Conservation (phyloP, 2,113 vertebrate species). For the Tonatia bakeri region DNA sequence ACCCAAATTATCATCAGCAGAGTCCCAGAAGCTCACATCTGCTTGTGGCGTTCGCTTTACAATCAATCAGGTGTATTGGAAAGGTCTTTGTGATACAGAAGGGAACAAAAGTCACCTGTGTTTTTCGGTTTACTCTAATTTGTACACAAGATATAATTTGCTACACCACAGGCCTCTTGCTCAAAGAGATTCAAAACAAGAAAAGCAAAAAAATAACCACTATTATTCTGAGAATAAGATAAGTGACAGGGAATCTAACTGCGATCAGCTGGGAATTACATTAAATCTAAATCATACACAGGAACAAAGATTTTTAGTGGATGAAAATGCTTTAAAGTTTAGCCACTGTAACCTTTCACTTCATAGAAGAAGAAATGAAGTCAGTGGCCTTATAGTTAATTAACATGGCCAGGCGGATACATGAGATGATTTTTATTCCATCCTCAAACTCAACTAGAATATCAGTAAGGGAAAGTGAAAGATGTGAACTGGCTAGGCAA, state of each 20-base stretch:
- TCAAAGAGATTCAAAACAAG: conserved; percentile 69
- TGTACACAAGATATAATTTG: conserved; percentile 74
- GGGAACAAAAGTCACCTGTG: conserved; percentile 72
- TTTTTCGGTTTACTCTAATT: conserved; percentile 73
- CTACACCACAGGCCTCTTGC: conserved; percentile 48
- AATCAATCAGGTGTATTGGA: conserved; percentile 67
- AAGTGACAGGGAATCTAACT: conserved; percentile 51
- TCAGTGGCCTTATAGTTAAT: neutral
- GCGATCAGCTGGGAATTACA: conserved; percentile 53
- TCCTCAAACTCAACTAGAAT: neutral
- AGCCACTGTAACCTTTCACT: neutral
- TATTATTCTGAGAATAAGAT: conserved; percentile 53
- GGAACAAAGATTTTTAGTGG: conserved; percentile 13
- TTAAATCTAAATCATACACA: conserved; percentile 47
- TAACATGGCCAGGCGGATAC: neutral
- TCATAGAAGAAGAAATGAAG: neutral
- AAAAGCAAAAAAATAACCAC: conserved; percentile 72
- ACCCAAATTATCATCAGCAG: conserved; percentile 64
- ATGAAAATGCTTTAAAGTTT: conserved; percentile 18
- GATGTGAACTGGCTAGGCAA: neutral
- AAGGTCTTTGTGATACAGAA: conserved; percentile 59
- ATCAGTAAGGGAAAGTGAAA: neutral
- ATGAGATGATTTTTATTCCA: neutral
- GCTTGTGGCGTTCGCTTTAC: conserved; percentile 49
- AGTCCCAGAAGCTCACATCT: conserved; percentile 52